These are phyloP conservation scores for Zosterops borbonicus DNA, from an alignment of 2,113 vertebrate species.

Conservation along the genomic window DNA sequence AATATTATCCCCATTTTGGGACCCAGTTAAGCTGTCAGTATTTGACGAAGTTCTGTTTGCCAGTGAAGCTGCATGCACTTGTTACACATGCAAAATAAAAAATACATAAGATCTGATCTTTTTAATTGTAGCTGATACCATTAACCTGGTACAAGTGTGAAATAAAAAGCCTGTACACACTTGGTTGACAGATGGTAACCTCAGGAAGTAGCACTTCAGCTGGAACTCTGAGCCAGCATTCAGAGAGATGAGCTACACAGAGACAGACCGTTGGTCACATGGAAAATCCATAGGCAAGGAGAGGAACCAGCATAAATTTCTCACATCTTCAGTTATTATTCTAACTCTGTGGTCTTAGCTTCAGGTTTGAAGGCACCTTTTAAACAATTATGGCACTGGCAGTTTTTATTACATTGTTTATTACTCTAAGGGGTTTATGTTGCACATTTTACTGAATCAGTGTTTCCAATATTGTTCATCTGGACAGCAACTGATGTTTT, in stretches of 20 bases:
- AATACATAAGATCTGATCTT: background rate
- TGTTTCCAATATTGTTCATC: conserved; percentile 1
- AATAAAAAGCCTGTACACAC: background rate
- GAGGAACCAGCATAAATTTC: background rate
- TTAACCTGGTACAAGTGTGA: background rate
- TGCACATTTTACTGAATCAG: conserved; percentile 22
- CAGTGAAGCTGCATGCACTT: background rate
- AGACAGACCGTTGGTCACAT: background rate
- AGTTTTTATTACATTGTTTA: background rate
- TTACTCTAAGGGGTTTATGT: background rate
- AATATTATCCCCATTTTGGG: background rate
- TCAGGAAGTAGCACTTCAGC: background rate
- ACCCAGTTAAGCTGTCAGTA: background rate
- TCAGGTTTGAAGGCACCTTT: background rate
- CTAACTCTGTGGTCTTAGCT: background rate
- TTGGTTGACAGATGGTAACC: background rate
- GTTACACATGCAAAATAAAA: background rate
- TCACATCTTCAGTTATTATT: background rate
- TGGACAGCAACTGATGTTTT: background rate
- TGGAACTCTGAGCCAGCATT: background rate
- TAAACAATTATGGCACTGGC: background rate
- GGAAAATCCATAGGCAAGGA: background rate
- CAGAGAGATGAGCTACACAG: background rate
- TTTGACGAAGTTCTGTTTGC: background rate
- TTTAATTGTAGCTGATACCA: background rate